Percentiles rank a stretch among this genome's conserved stretches.
phyloP scores from a whole-genome alignment of 2,797 vertebrate species.

The Acridotheres tristis region DNA sequence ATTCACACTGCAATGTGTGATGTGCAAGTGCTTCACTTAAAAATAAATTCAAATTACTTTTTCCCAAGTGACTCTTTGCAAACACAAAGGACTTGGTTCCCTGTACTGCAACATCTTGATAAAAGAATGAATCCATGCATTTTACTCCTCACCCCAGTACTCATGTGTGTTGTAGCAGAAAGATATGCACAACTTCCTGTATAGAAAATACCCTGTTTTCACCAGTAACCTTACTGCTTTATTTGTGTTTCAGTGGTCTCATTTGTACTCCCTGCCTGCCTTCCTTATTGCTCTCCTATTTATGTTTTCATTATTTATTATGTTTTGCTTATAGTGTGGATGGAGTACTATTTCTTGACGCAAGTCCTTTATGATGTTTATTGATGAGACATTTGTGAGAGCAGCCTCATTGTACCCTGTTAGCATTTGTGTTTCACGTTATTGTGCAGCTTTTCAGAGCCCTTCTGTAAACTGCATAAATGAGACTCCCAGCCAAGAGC shows the following conservation, averaged over 20 bases:
- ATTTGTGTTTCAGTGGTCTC: not conserved
- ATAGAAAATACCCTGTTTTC: not conserved
- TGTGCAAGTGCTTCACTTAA: not conserved
- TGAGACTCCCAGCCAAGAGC: not conserved
- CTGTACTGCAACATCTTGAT: not conserved
- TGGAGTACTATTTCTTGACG: not conserved
- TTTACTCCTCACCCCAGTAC: not conserved
- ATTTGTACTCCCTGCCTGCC: not conserved
- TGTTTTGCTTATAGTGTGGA: not conserved
- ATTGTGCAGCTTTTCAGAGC: not conserved
- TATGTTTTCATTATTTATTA: slow-evolving; percentile 38
- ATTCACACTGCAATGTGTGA: not conserved
- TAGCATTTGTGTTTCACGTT: not conserved
- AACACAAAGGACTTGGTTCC: not conserved
- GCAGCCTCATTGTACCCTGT: not conserved
- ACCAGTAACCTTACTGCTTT: slow-evolving; percentile 14
- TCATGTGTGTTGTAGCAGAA: not conserved
- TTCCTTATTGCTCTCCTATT: slow-evolving; percentile 48
- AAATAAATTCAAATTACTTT: slow-evolving; percentile 7
- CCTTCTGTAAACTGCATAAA: not conserved
- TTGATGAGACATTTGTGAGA: slow-evolving; percentile 38
- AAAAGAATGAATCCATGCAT: not conserved
- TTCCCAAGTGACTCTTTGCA: not conserved
- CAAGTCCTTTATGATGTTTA: slow-evolving; percentile 42
- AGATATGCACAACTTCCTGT: not conserved